phyloP scores from a whole-genome alignment of 2,797 vertebrate species.

The Poeciliopsis paucimaculata region DNA sequence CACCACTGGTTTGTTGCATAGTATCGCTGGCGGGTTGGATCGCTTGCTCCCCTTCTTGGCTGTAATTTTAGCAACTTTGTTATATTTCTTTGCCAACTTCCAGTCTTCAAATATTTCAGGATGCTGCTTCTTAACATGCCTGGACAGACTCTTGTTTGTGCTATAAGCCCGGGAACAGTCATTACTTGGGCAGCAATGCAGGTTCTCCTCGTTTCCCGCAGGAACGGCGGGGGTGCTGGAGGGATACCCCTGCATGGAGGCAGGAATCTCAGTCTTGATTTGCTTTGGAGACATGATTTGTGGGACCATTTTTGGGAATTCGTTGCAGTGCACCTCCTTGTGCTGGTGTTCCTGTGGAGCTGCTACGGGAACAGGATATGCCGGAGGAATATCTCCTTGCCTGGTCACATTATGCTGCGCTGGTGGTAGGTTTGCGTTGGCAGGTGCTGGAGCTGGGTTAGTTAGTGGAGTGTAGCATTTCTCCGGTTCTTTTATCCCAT shows the following conservation, averaged over 20 bases:
- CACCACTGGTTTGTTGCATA: conserved; percentile 83
- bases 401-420: conserved; percentile 25
- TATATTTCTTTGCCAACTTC: conserved; percentile 94
- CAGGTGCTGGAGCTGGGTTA: conserved; percentile 54
- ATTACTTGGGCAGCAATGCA: conserved; percentile 91
- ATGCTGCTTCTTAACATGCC: conserved; percentile 97
- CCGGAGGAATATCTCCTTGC: conserved; percentile 38
- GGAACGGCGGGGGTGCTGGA: conserved; percentile 53
- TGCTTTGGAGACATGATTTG: conserved; percentile 69
- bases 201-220: conserved; percentile 76
- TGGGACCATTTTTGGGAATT: conserved; percentile 55
- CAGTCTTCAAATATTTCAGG: conserved; percentile 95
- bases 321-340: conserved; percentile 38
- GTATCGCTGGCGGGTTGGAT: conserved; percentile 54
- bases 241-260: conserved; percentile 68
- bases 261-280: conserved; percentile 74
- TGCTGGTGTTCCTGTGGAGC: conserved; percentile 40
- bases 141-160: conserved; percentile 96
- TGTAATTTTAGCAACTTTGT: conserved; percentile 87
- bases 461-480: conserved; percentile 73
- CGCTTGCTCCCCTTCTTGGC: conserved; percentile 77
- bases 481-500: conserved; percentile 63
- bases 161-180: conserved; percentile 94
- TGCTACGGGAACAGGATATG: conserved; percentile 42
- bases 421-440: conserved; percentile 38